Conservation (phyloP, 1,140 invertebrate genomes). For the Panonychus citri region DNA sequence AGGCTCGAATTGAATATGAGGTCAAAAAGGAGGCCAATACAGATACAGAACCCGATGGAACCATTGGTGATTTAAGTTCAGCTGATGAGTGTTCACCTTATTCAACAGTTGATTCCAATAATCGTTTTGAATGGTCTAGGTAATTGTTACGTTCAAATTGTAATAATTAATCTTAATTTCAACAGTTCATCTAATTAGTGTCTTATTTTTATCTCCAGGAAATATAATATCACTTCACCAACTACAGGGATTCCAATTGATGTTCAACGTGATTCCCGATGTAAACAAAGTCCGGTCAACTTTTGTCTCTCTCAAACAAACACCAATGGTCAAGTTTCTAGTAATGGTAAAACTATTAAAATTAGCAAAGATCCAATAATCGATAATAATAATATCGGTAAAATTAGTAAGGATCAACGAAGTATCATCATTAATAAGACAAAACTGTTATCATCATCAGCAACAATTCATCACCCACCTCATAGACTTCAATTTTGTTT, state of each 20-base stretch:
- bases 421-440: background rate
- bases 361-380: no score
- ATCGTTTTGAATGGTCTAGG: background rate
- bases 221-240: background rate
- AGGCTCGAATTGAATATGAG: no score
- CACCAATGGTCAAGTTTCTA: no score
- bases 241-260: background rate
- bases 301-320: no score
- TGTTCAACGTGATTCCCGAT: background rate
- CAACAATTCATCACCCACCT: no score
- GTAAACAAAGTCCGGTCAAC: background rate
- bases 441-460: no score
- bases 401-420: background rate
- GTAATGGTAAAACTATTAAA: no score
- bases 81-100: background rate
- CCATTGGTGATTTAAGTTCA: background rate
- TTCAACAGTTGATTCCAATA: background rate
- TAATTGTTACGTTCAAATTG: background rate
- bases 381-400: no score
- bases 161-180: background rate
- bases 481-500: no score
- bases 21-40: background rate
- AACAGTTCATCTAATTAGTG: no score
- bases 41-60: background rate
- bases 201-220: background rate